These are phyloP conservation scores for Mycalesis mineus DNA, from an alignment of 2,888 invertebrate genomes.

Conservation along the genomic window DNA sequence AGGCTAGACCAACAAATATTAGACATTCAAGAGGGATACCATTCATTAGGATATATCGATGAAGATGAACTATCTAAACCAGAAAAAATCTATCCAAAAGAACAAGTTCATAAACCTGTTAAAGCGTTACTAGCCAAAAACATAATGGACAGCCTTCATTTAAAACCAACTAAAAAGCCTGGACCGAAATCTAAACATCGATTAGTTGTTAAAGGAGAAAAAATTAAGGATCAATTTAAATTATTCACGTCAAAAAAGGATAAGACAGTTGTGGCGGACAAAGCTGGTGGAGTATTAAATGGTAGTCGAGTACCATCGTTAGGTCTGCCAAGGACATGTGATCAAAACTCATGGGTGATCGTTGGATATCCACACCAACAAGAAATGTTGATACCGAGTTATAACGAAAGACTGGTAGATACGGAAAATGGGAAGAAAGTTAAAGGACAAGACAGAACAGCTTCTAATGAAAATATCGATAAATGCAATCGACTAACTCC, in stretches of 20 bases:
- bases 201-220: conserved; percentile 52
- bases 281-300: conserved; percentile 59
- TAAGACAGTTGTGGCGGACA: conserved; percentile 50
- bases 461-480: conserved; percentile 41
- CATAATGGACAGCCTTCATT: conserved; percentile 69
- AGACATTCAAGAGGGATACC: conserved; percentile 70
- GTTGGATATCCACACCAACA: conserved; percentile 62
- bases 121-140: conserved; percentile 70
- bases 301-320: conserved; percentile 67
- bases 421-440: conserved; percentile 47
- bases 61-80: conserved; percentile 52
- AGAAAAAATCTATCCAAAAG: conserved; percentile 39
- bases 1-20: conserved; percentile 71
- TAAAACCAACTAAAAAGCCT: conserved; percentile 68
- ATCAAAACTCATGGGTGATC: conserved; percentile 65
- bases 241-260: conserved; percentile 64
- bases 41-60: conserved; percentile 68
- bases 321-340: conserved; percentile 60
- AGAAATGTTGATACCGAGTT: conserved; percentile 64
- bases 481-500: conserved; percentile 61
- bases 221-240: conserved; percentile 59
- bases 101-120: conserved; percentile 59
- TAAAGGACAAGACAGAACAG: conserved; percentile 43
- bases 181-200: conserved; percentile 71
- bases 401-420: conserved; percentile 62